These are phyloP conservation scores for Maniola jurtina DNA, from an alignment of 1,140 invertebrate species.

Conservation along the genomic window DNA sequence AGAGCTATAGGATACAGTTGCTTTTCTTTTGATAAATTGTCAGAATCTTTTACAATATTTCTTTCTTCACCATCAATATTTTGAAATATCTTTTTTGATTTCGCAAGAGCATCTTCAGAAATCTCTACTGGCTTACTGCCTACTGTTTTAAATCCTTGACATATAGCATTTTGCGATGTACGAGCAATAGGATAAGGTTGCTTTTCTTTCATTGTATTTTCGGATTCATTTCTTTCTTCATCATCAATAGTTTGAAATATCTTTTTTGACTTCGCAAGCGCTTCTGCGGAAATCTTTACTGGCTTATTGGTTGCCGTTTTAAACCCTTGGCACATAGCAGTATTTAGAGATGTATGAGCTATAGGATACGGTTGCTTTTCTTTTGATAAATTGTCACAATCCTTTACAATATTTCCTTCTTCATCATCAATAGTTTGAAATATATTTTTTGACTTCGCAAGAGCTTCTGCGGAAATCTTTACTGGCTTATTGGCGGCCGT, in stretches of 20 bases:
- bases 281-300: conserved; percentile 44
- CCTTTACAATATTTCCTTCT: background rate
- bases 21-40: too few relatives aligned
- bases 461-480: conserved; percentile 51
- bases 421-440: conserved; percentile 8
- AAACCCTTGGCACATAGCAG: conserved; percentile 31
- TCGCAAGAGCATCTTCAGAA: conserved; percentile 43
- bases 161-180: background rate
- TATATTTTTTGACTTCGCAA: conserved; percentile 32
- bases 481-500: conserved; percentile 47
- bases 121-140: conserved; percentile 46
- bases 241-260: conserved; percentile 30
- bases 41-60: too few relatives aligned
- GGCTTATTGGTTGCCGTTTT: conserved; percentile 50
- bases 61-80: conserved; percentile 19
- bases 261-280: conserved; percentile 41
- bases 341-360: background rate
- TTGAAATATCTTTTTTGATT: conserved; percentile 43
- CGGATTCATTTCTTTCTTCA: background rate
- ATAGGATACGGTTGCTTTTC: conserved; percentile 10
- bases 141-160: conserved; percentile 46
- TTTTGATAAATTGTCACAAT: background rate
- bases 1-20: too few relatives aligned
- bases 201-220: background rate
- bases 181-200: conserved; percentile 5